A percentile compares a stretch with the other conserved stretches of the same genome.
Conservation (phyloP, 2,888 invertebrate genomes). For the Papilio protenor region DNA sequence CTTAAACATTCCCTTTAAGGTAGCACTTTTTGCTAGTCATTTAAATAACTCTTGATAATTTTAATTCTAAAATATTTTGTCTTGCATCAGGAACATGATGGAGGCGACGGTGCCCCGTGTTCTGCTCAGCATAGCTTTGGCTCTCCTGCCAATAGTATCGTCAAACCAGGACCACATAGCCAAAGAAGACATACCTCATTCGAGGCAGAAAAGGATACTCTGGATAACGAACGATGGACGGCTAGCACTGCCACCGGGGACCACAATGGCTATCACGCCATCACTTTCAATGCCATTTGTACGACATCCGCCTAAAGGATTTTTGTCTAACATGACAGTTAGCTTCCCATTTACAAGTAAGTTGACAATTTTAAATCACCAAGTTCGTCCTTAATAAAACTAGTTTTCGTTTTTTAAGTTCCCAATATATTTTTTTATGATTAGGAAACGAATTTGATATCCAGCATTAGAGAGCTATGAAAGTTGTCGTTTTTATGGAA, state of each 20-base stretch:
- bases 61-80: neutral
- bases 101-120: slow-evolving; percentile 75
- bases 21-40: neutral
- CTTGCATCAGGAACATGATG: slow-evolving; percentile 68
- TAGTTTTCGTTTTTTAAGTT: neutral
- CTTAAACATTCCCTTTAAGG: too few species aligned
- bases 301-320: slow-evolving; percentile 93
- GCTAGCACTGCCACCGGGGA: slow-evolving; percentile 92
- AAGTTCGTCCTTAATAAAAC: neutral
- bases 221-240: slow-evolving; percentile 95
- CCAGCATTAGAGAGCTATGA: neutral
- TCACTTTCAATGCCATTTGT: slow-evolving; percentile 93
- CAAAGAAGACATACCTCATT: slow-evolving; percentile 85
- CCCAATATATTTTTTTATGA: neutral
- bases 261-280: slow-evolving; percentile 90
- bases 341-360: slow-evolving; percentile 94
- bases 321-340: slow-evolving; percentile 92
- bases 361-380: slow-evolving; percentile 59
- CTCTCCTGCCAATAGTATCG: slow-evolving; percentile 74
- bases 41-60: neutral
- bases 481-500: neutral
- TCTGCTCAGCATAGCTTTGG: slow-evolving; percentile 76
- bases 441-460: neutral
- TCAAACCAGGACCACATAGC: slow-evolving; percentile 64
- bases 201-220: slow-evolving; percentile 91